Evolutionary conservation across 2,888 invertebrate genomes (phyloP).

Genomic region (Drosophila formosana): DNA sequence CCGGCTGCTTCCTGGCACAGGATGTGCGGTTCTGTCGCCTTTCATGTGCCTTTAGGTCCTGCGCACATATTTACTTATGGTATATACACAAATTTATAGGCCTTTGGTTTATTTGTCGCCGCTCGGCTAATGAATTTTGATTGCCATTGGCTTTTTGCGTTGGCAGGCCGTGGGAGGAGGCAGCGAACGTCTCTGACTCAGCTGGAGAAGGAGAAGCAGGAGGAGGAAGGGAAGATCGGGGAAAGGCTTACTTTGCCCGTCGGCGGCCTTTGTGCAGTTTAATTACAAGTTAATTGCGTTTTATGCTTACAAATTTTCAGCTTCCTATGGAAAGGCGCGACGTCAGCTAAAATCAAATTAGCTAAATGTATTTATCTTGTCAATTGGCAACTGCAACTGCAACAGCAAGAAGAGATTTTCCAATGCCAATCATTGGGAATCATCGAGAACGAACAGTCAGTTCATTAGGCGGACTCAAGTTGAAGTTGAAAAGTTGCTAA

Average conservation of each 20-base stretch:
- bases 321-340: constrained; percentile 59
- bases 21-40: constrained; percentile 80
- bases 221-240: background rate
- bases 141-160: constrained; percentile 60
- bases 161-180: constrained; percentile 16
- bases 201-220: background rate
- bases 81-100: constrained; percentile 52
- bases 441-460: constrained; percentile 45
- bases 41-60: constrained; percentile 53
- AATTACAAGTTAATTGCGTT: constrained; percentile 80
- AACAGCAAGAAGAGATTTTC: constrained; percentile 32
- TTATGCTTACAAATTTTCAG: constrained; percentile 73
- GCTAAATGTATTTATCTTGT: constrained; percentile 82
- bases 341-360: constrained; percentile 71
- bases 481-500: constrained; percentile 77
- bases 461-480: constrained; percentile 75
- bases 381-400: constrained; percentile 77
- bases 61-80: constrained; percentile 61
- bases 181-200: constrained; percentile 5
- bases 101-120: constrained; percentile 76
- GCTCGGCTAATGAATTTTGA: constrained; percentile 79
- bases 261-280: constrained; percentile 67
- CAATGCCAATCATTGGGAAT: constrained; percentile 67
- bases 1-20: constrained; percentile 80
- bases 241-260: constrained; percentile 24